Evolutionary conservation across 1,140 invertebrate genomes (phyloP).

Genomic region (Drosophila aff.): DNA sequence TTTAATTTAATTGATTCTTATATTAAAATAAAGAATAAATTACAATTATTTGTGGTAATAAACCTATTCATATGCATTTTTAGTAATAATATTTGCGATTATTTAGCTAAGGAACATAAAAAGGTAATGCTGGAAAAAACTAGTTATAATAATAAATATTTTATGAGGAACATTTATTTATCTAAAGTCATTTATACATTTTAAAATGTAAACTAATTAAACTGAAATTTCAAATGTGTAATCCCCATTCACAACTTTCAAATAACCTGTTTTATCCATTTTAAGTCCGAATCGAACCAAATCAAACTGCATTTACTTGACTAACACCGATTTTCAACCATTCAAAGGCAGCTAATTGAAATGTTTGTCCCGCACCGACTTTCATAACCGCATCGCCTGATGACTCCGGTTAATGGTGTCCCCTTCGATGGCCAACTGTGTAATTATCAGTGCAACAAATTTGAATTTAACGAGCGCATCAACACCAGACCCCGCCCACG

Average conservation of each 20-base stretch:
- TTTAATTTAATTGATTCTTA: too few relatives aligned
- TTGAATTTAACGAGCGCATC: constrained; percentile 76
- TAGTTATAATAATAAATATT: too few relatives aligned
- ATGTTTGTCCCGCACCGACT: constrained; percentile 12
- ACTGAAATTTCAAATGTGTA: too few relatives aligned
- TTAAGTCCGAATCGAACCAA: constrained; percentile 3
- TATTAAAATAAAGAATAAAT: neutral
- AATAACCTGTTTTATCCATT: neutral
- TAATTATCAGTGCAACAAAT: constrained; percentile 81
- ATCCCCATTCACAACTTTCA: constrained; percentile 3
- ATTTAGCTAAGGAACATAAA: neutral
- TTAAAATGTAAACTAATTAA: too few relatives aligned
- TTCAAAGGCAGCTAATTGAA: constrained; percentile 21
- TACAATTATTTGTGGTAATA: neutral
- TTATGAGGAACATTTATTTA: too few relatives aligned
- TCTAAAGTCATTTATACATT: too few relatives aligned
- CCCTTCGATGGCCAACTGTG: constrained; percentile 21
- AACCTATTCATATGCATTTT: too few relatives aligned
- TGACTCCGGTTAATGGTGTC: constrained; percentile 16
- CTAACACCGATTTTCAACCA: neutral
- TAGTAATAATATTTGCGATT: too few relatives aligned
- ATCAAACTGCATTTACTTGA: constrained; percentile 2
- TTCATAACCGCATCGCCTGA: constrained; percentile 30
- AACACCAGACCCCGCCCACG: constrained; percentile 45
- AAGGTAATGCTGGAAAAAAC: too few relatives aligned